Conservation (phyloP, 1,140 invertebrate genomes). For the Uloborus diversus region DNA sequence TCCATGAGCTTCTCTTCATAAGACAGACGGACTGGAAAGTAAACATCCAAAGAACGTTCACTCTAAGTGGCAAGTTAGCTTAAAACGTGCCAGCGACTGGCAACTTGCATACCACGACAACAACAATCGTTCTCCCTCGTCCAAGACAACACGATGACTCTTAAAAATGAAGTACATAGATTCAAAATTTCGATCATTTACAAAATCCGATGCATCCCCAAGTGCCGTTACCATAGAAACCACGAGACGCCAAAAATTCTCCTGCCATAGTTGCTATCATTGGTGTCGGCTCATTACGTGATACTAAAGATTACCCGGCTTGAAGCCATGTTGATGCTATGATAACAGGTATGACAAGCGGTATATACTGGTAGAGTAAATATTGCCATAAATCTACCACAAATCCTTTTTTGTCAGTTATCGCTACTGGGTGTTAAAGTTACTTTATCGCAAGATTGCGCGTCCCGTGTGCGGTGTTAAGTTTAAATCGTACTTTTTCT, state of each 20-base stretch:
- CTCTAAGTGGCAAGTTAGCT: no score
- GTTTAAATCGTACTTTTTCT: no score
- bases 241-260: neutral
- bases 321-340: conserved; percentile 1
- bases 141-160: neutral
- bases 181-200: neutral
- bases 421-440: conserved; percentile 17
- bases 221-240: neutral
- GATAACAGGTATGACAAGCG: conserved; percentile 8
- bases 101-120: no score
- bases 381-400: conserved; percentile 16
- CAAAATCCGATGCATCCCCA: neutral
- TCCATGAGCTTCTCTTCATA: no score
- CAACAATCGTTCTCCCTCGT: no score
- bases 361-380: neutral
- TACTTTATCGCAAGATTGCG: no score
- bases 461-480: no score
- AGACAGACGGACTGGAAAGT: no score
- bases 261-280: neutral
- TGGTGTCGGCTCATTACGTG: conserved; percentile 1
- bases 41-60: no score
- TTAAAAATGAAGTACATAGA: no score
- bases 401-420: conserved; percentile 34
- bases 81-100: no score
- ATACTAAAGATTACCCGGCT: neutral